phyloP scores from a whole-genome alignment of 2,797 vertebrate genomes.

The Aselliscus stoliczkanus region DNA sequence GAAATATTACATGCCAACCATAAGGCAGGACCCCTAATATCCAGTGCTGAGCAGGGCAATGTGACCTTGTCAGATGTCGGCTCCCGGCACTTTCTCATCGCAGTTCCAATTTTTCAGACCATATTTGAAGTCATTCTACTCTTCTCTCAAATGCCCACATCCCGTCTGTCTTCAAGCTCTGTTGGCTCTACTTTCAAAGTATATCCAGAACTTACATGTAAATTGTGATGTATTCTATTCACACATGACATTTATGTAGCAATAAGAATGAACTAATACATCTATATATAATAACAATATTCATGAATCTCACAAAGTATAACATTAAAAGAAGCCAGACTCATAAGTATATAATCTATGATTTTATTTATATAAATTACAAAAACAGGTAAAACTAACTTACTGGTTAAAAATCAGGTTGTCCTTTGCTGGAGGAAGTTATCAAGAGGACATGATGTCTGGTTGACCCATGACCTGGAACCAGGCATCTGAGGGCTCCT shows the following conservation, averaged over 20 bases:
- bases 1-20: no score
- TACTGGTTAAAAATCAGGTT: neutral
- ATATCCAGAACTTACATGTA: neutral
- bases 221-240: neutral
- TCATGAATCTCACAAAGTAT: neutral
- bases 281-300: neutral
- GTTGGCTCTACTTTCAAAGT: neutral
- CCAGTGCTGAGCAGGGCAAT: no score
- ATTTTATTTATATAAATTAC: neutral
- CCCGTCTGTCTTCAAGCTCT: neutral
- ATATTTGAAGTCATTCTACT: neutral
- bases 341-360: neutral
- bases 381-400: neutral
- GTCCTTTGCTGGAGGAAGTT: neutral
- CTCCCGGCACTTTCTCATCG: no score
- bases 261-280: neutral
- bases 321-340: neutral
- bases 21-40: no score
- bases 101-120: neutral
- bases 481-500: neutral
- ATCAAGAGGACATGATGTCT: neutral
- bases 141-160: neutral
- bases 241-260: neutral
- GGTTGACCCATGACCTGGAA: neutral
- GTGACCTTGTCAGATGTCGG: no score